Evolutionary conservation across 2,797 vertebrate genomes (phyloP), one percentile per base, ranked within the genome.

Genomic region (Pachyuromys duprasi): DNA sequence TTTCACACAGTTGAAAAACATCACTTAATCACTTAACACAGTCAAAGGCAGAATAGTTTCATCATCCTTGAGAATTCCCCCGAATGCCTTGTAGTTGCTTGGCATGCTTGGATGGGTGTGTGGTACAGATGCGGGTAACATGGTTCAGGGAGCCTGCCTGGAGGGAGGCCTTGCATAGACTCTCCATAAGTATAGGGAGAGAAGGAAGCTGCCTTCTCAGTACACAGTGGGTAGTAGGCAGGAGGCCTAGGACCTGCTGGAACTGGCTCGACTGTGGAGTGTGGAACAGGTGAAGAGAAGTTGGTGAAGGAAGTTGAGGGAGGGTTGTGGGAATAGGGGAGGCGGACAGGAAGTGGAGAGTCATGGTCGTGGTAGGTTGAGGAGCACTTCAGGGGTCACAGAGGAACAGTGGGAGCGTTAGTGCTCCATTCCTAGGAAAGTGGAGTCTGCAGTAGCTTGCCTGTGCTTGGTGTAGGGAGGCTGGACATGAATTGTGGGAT

Each of bases 51-150:
- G n/a, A 45, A 20, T 26, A 20, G 1, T 33, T 65, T 5, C 2
- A 0, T 74, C 4, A 0, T 39, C 14, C 7, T 74, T 53, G 26
- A 13, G 2, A 1, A 1, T 75, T 60, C 20, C 15, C 4, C 6
- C 5, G 7, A 3, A 1, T 69, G 31, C 11, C n/a, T 60, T 49
- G 3, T 2, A 2, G 36, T 55, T 88, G 62, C 31, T 78, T 60
- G 17, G 22, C 18, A 74, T 69, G 22, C 81, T 62, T 57, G 0
- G 1, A 33, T 53, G 80, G 8, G 11, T 22, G 15, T 18, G 42
- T 14, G 5, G 31, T n/a, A 5, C 36, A 15, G 39, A 26, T 24
- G 20, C 36, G 15, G 24, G 11, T 49, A 42, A 26, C 14, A 36
- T 24, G 18, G 8, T n/a, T 78, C 78, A 72, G 83, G 33, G 39